A percentile compares a stretch with the other conserved stretches of the same genome.
phyloP scores from a whole-genome alignment of 1,140 invertebrate species.

The Eriocheir sinensis region DNA sequence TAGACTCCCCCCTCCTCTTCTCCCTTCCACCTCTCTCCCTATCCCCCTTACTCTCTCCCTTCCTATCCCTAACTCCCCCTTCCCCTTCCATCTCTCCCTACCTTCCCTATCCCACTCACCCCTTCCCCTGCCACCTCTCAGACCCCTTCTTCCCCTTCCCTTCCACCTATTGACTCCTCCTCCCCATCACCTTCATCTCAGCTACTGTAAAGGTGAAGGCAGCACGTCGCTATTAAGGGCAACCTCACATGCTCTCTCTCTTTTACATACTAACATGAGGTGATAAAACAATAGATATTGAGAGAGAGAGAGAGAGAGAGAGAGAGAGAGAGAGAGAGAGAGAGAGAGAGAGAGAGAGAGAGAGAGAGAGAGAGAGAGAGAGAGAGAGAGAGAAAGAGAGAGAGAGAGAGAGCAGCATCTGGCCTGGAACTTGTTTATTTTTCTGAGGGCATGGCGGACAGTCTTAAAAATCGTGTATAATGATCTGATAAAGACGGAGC shows the following conservation, averaged over 20 bases:
- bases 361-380: too few relatives aligned
- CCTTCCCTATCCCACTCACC: too few relatives aligned
- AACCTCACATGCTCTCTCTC: too few relatives aligned
- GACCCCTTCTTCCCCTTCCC: background rate
- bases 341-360: too few relatives aligned
- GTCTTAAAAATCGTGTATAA: background rate
- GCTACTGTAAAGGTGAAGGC: slow-evolving; percentile 6
- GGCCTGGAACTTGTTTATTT: background rate
- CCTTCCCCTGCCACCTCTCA: background rate
- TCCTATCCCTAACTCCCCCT: background rate
- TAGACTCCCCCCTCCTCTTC: background rate
- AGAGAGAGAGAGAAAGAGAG: background rate
- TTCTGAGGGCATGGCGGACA: background rate
- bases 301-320: too few relatives aligned
- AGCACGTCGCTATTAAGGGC: too few relatives aligned
- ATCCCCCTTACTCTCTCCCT: background rate
- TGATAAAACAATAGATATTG: too few relatives aligned
- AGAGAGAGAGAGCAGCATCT: background rate
- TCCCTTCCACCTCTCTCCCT: background rate
- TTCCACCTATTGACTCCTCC: background rate
- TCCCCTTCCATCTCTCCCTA: background rate
- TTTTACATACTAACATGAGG: too few relatives aligned
- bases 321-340: too few relatives aligned
- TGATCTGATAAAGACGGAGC: slow-evolving; percentile 13
- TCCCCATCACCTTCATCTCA: too few relatives aligned